Base-by-base conservation (phyloP, 2,113 vertebrate species). In the Mirza zaza region DNA sequence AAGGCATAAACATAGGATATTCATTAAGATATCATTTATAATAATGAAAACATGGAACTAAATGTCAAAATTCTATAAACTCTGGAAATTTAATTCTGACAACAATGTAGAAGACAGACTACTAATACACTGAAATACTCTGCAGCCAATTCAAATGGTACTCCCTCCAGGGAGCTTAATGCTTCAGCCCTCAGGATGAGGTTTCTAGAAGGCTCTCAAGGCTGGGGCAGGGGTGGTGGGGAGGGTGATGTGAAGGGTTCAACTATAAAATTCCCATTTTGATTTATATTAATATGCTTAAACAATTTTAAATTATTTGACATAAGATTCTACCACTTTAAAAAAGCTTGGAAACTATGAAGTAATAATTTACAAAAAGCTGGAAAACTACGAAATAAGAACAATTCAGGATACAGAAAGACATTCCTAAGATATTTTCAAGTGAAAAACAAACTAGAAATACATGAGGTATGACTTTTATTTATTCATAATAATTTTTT, bases 31-130 rank as follows among this genome's bases (percentile, higher is more conserved):
- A 93, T 1, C 57, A 6, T 13, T 91, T 71, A 81, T 59, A 75
- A n/a, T 27, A 87, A 83, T 36, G 2, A 68, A 71, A 87, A 83
- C 48, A n/a, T 87, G 21, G 57, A 92, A 76, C n/a, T 87, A 90
- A 93, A 96, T 70, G 68, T 90, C 18, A 91, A 59, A 90, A 79
- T 77, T 92, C 80, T 90, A 63, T 55, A 93, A 91, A 50, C 42
- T 81, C 48, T 65, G 65, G 55, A 87, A 90, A 83, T 92, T 50
- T 79, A 92, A 87, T 92, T 91, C 39, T 71, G 81, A 92, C 36
- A 77, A 52, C 17, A 6, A 17, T 57, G 5, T 61, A 77, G 5
- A 83, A 87, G 45, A 88, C 3, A 59, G 1, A 92, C 17, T 27
- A 87, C 25, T 94, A 85, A 76, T 21, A 29, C 29, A 63, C 2